phyloP scores from a whole-genome alignment of 2,888 invertebrate species.

The Ditylenchus weischeri region DNA sequence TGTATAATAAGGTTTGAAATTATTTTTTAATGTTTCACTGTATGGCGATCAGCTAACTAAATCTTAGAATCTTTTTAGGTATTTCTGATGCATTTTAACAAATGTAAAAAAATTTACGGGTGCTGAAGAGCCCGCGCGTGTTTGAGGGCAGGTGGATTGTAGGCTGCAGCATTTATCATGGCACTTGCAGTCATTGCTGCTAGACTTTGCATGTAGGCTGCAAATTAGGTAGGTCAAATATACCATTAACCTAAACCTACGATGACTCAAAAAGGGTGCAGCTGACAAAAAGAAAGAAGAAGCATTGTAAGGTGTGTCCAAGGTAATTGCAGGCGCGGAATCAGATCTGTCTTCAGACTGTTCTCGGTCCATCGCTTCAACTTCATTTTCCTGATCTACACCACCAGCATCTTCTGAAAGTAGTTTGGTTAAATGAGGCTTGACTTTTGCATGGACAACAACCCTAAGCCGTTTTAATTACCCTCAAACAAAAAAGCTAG shows the following conservation, averaged over 20 bases:
- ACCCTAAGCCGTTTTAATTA: slow-evolving; percentile 4
- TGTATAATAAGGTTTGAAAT: no score
- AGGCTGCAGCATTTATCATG: slow-evolving; percentile 31
- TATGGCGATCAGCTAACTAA: no score
- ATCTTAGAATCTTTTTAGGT: no score
- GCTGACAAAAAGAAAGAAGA: slow-evolving; percentile 2
- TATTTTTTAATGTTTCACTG: no score
- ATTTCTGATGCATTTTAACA: no score
- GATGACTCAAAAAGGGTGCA: slow-evolving; percentile 26
- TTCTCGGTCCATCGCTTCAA: no score
- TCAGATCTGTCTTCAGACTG: slow-evolving; percentile 1
- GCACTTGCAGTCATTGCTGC: slow-evolving; percentile 33
- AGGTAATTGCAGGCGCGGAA: not conserved
- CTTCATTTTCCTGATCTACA: not conserved
- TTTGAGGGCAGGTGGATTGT: no score
- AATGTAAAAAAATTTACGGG: no score
- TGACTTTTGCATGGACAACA: not conserved
- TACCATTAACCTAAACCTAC: slow-evolving; percentile 22
- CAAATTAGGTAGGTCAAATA: not conserved
- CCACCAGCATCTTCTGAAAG: not conserved
- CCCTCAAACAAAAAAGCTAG: not conserved
- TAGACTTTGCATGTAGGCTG: slow-evolving; percentile 36
- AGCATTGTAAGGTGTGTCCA: not conserved
- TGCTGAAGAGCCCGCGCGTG: no score
- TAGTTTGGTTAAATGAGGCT: not conserved